Evolutionary conservation across 2,113 vertebrate species (phyloP).

Genomic region (Rostratula benghalensis): DNA sequence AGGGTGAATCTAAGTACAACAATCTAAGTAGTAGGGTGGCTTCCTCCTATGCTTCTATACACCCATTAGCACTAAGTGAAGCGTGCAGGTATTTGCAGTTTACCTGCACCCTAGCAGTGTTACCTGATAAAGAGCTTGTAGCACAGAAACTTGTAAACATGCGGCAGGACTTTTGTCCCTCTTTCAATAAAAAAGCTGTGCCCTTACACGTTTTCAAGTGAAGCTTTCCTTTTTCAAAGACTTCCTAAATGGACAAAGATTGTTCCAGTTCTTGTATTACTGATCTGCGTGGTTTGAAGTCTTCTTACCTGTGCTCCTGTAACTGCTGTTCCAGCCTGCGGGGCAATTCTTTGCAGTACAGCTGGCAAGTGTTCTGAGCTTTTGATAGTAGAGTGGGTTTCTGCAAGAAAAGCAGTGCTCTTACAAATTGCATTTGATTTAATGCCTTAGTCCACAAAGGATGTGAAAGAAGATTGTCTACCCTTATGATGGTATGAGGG

Average conservation of each 20-base stretch:
- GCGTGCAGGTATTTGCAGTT: background rate
- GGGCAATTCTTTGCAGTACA: conserved; percentile 92
- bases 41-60: background rate
- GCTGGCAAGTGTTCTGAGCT: conserved; percentile 89
- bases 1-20: background rate
- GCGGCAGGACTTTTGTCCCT: background rate
- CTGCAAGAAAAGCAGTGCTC: conserved; percentile 65
- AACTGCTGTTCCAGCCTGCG: conserved; percentile 97
- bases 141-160: background rate
- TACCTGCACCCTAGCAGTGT: background rate
- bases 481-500: background rate
- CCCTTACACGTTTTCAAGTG: background rate
- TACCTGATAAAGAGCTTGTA: background rate
- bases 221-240: background rate
- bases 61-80: background rate
- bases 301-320: conserved; percentile 92
- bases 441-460: background rate
- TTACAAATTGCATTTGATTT: background rate
- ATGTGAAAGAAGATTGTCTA: background rate
- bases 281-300: background rate
- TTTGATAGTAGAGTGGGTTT: conserved; percentile 86
- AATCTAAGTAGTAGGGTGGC: background rate
- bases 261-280: no score
- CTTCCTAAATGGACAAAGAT: background rate
- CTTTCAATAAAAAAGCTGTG: background rate